Evolutionary conservation across 2,888 invertebrate species (phyloP).

Genomic region (Loripinus fragilis): DNA sequence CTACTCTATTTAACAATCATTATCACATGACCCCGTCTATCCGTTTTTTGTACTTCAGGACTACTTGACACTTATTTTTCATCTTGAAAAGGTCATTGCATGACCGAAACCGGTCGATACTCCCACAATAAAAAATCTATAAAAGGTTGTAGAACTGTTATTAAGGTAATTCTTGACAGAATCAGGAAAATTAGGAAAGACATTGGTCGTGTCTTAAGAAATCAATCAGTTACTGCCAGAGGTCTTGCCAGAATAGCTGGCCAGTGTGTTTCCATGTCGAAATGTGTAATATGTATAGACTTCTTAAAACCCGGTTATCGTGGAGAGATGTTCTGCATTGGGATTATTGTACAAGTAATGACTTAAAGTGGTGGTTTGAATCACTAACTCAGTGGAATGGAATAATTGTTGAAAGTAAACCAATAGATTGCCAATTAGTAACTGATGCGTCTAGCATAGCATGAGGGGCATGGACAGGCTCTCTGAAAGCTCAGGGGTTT

Average conservation of each 20-base stretch:
- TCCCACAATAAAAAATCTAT: no score
- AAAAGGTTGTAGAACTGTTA: conserved; percentile 2
- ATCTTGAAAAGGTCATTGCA: no score
- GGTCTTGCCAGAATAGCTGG: no score
- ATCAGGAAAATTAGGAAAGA: not conserved
- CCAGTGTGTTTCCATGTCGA: no score
- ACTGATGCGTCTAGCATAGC: no score
- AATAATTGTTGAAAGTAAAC: conserved; percentile 8
- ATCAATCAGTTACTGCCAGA: conserved; percentile 8
- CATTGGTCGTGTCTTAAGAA: not conserved
- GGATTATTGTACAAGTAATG: not conserved
- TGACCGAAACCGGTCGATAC: no score
- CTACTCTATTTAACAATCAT: no score
- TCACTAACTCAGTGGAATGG: conserved; percentile 15
- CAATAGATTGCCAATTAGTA: no score
- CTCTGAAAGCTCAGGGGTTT: conserved; percentile 7
- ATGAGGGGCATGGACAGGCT: conserved; percentile 18
- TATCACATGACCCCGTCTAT: no score
- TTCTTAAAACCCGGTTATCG: conserved; percentile 1
- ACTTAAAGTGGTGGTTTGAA: conserved; percentile 1
- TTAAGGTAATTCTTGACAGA: not conserved
- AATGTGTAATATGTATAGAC: conserved; percentile 7
- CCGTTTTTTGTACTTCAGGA: no score
- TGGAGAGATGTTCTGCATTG: not conserved
- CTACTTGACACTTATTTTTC: no score